Evolutionary conservation across 92 coral and sea anemone genomes (phyloP).

Genomic region (Paragorgia papillata): DNA sequence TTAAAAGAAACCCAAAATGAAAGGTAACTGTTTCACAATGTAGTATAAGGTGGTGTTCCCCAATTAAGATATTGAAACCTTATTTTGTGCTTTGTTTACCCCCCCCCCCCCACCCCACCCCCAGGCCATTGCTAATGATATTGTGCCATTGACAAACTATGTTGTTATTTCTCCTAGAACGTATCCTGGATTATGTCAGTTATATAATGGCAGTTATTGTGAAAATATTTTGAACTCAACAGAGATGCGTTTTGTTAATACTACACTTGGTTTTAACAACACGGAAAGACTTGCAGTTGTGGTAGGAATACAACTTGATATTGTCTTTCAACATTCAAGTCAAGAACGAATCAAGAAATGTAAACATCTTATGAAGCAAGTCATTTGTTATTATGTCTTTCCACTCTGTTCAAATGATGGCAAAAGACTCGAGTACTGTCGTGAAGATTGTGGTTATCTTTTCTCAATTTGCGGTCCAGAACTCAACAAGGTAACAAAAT

Average conservation of each 20-base stretch:
- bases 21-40: too few species aligned
- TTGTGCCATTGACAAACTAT: too few species aligned
- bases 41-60: too few species aligned
- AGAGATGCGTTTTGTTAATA: constrained; percentile 14
- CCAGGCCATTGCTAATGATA: too few species aligned
- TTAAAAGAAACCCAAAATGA: too few species aligned
- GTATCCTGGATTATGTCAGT: neutral
- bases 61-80: too few species aligned
- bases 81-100: too few species aligned
- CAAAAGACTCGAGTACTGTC: constrained; percentile 61
- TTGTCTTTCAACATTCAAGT: neutral
- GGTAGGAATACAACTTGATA: neutral
- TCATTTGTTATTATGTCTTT: constrained; percentile 77
- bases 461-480: constrained; percentile 61
- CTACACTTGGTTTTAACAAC: constrained; percentile 7
- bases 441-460: constrained; percentile 80
- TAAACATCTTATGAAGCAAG: constrained; percentile 51
- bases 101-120: too few species aligned
- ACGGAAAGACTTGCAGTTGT: neutral
- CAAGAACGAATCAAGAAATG: constrained; percentile 43
- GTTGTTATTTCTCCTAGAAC: too few species aligned
- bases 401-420: constrained; percentile 71
- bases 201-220: neutral
- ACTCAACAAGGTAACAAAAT: constrained; percentile 58
- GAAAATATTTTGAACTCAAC: constrained; percentile 2